Base-by-base conservation (phyloP, 2,888 invertebrate species). In the Chaitophorus viminalis region DNA sequence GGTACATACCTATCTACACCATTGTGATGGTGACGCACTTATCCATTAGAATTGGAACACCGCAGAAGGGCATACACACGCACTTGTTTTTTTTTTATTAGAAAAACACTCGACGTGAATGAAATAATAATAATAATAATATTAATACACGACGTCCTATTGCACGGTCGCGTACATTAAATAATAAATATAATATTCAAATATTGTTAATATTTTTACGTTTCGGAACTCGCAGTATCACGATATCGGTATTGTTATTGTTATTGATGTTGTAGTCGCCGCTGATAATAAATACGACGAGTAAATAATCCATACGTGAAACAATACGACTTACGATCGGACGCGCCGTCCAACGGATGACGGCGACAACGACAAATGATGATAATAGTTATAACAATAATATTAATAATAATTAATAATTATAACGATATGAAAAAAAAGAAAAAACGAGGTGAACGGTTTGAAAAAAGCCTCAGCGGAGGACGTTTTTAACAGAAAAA, bases 81-180 rank as follows among this genome's bases (percentile, higher is more conserved):
- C 72, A 72, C 78, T 87, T 74, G 79, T 87, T 81, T 79, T 36
- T 75, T 86, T 86, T 79, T 36, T 76, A 65, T 84, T 68, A 72
- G 17, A 72, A 86, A 72, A 79, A 86, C 86, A 72, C 70, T 72
- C 39, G 29, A 78, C 36, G 1, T 68, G 36, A 82, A 17, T 25
- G n/a, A 65, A 21, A 54, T 54, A 77, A 77, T 60, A 79, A 65
- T 79, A 54, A 36, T 65, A 68, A 68, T 68, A 60, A 11, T 39
- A 39, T 29, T 68, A 60, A 11, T 39, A 39, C 8, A 60, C 46
- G 46, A 60, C 6, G 60, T 60, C 6, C 60, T n/a, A 9, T 6
- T 21, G 14, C 78, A 33, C 78, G 60, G 39, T 29, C 68, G 29
- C 54, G 77, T 77, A 54, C 31, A 77, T 9, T 2, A 52, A 76